Base-by-base conservation (phyloP, 2,888 invertebrate species). In the Drosophila siamana region DNA sequence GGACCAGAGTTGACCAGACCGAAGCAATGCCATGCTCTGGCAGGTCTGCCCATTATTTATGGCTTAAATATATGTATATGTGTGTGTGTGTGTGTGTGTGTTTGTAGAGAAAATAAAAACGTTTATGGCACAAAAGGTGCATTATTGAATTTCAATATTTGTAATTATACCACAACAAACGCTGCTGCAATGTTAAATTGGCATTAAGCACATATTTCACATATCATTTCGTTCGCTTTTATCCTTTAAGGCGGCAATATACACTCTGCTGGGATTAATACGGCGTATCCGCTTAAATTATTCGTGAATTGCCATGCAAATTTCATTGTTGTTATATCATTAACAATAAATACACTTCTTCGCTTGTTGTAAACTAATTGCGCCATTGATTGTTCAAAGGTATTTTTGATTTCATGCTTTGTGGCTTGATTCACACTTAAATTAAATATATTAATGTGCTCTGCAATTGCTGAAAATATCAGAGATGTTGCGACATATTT, bases 1-100 rank as follows among this genome's bases (percentile, higher is more conserved):
- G 57, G 5, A 3, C 36, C 24, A 40, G 8, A 60, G 9, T 51
- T 41, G 61, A 28, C 13, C 26, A 19, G 7, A 4, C 15, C 52
- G 6, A 8, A 4, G 47, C 13, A n/a, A n/a, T n/a, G n/a, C n/a
- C n/a, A n/a, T n/a, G n/a, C n/a, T n/a, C n/a, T n/a, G n/a, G n/a
- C n/a, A 40, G 13, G 33, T 5, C 43, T 48, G 61, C 13, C 57
- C 54, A 63, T 81, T 87, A 79, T 83, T 87, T 79, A 87, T 83
- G 66, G 69, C 57, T 65, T 64, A 52, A 52, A 61, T 76, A 79
- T 81, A 70, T 60, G 60, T 16, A 48, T 19, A 55, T 47, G 43
- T 36, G 22, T 1, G 6, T 13, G 28, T 28, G 28, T 28, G 28
- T 28, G 28, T 36, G 22, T 1, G 6, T 13, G 28, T 28, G 28